phyloP scores from a whole-genome alignment of 37 sponge, comb jelly and placozoan species.

The Diacarnus erythraeanus region DNA sequence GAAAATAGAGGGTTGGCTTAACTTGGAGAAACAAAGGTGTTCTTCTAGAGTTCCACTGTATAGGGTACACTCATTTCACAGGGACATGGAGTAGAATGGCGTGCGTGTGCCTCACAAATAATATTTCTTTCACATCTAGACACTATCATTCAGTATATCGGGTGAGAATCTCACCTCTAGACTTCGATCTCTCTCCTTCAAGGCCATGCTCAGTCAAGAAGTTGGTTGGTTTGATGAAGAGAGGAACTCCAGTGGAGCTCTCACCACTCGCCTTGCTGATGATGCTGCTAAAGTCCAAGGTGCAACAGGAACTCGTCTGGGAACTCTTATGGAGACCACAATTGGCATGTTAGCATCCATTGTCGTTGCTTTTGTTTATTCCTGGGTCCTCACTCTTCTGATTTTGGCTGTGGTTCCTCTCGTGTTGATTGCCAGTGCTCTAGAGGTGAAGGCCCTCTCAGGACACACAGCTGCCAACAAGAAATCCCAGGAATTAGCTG shows the following conservation, averaged over 20 bases:
- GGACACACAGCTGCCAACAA: slow-evolving; percentile 57
- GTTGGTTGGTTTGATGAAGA: slow-evolving; percentile 85
- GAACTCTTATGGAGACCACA: slow-evolving; percentile 55
- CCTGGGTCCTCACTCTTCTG: slow-evolving; percentile 70
- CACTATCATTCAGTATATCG: slow-evolving; percentile 62
- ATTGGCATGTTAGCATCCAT: slow-evolving; percentile 57
- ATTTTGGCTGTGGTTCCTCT: slow-evolving; percentile 65
- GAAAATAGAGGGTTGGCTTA: too few relatives aligned
- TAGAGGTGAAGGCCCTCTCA: slow-evolving; percentile 42
- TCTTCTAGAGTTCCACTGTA: too few relatives aligned
- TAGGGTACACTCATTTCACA: neutral
- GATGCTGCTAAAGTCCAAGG: slow-evolving; percentile 88
- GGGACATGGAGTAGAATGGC: neutral
- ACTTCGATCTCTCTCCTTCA: slow-evolving; percentile 49
- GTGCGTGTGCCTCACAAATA: neutral
- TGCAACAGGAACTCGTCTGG: slow-evolving; percentile 74
- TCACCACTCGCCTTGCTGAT: slow-evolving; percentile 75
- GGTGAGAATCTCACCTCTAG: slow-evolving; percentile 76
- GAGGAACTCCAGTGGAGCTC: slow-evolving; percentile 81
- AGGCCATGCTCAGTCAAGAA: slow-evolving; percentile 84
- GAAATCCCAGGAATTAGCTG: slow-evolving; percentile 67
- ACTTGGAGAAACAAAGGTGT: too few relatives aligned
- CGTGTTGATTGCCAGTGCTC: slow-evolving; percentile 33
- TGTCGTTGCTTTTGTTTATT: slow-evolving; percentile 60
- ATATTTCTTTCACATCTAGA: slow-evolving; percentile 22